phyloP scores from a whole-genome alignment of 2,797 vertebrate genomes.

The Gymnoscopelus braueri region DNA sequence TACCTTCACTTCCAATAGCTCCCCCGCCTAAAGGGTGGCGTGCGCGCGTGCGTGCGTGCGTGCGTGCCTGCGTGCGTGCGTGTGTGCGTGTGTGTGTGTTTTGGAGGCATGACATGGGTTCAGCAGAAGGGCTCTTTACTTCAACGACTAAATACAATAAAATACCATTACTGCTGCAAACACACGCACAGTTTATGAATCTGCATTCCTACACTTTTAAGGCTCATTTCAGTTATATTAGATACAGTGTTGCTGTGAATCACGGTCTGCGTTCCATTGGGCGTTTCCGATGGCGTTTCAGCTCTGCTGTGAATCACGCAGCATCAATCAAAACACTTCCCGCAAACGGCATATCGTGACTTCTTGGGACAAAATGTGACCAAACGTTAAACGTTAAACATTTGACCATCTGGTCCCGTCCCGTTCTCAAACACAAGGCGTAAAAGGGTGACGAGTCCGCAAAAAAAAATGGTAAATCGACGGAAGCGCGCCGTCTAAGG shows the following conservation, averaged over 20 bases:
- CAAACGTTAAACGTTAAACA: no score
- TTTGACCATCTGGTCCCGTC: no score
- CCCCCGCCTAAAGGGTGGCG: background rate
- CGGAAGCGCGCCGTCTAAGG: no score
- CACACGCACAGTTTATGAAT: slow-evolving; percentile 60
- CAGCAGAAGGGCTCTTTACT: slow-evolving; percentile 52
- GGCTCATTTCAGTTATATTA: slow-evolving; percentile 61
- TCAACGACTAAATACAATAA: slow-evolving; percentile 40
- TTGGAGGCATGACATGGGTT: slow-evolving; percentile 36
- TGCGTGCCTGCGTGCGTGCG: background rate
- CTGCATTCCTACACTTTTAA: slow-evolving; percentile 71
- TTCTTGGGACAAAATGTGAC: no score
- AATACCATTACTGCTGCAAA: slow-evolving; percentile 1
- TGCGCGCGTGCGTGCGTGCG: slow-evolving; percentile 17
- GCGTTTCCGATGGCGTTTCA: slow-evolving; percentile 67
- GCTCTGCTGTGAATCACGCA: slow-evolving; percentile 43
- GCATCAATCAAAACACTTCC: slow-evolving; percentile 54
- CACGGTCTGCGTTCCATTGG: slow-evolving; percentile 45
- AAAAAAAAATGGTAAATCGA: no score
- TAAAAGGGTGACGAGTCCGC: slow-evolving; percentile 6
- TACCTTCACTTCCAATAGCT: slow-evolving; percentile 32
- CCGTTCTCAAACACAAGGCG: background rate
- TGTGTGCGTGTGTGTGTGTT: slow-evolving; percentile 6
- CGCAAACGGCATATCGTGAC: no score
- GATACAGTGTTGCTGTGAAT: slow-evolving; percentile 54